These are phyloP conservation scores for Cinara cedri DNA, from an alignment of 2,888 invertebrate genomes.

Conservation along the genomic window DNA sequence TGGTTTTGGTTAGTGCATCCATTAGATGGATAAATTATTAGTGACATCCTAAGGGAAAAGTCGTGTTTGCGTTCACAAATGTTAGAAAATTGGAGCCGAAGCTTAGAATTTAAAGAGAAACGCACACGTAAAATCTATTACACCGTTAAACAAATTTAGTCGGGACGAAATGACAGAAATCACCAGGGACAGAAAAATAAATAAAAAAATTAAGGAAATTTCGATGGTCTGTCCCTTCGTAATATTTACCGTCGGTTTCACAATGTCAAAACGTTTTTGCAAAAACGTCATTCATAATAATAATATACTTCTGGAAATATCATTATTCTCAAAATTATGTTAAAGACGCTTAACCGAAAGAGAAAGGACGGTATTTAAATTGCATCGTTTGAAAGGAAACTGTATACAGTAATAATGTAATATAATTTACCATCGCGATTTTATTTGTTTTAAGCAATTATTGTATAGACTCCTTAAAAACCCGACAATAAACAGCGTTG, in stretches of 20 bases:
- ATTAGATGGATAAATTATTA: conserved; percentile 21
- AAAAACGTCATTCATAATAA: conserved; percentile 31
- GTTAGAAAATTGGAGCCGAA: not conserved
- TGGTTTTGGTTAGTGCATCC: not conserved
- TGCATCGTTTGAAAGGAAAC: not conserved
- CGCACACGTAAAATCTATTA: conserved; percentile 4
- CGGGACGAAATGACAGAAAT: conserved; percentile 11
- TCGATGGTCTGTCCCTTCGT: not conserved
- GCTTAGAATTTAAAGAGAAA: conserved; percentile 7
- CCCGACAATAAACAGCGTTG: too few relatives aligned
- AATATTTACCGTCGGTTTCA: not conserved
- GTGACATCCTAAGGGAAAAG: conserved; percentile 30
- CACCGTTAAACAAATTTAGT: conserved; percentile 11
- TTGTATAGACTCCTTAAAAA: not conserved
- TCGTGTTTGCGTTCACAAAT: conserved; percentile 1
- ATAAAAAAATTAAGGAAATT: conserved; percentile 33
- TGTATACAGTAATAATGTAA: not conserved
- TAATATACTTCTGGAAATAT: not conserved
- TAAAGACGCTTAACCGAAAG: too few relatives aligned
- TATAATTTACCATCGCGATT: not conserved
- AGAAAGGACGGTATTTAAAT: not conserved
- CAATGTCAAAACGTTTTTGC: conserved; percentile 22
- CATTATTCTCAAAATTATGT: not conserved
- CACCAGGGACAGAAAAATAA: conserved; percentile 15
- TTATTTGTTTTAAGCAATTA: not conserved